Base-by-base conservation (phyloP, 2,888 invertebrate species). In the Nezara viridula region DNA sequence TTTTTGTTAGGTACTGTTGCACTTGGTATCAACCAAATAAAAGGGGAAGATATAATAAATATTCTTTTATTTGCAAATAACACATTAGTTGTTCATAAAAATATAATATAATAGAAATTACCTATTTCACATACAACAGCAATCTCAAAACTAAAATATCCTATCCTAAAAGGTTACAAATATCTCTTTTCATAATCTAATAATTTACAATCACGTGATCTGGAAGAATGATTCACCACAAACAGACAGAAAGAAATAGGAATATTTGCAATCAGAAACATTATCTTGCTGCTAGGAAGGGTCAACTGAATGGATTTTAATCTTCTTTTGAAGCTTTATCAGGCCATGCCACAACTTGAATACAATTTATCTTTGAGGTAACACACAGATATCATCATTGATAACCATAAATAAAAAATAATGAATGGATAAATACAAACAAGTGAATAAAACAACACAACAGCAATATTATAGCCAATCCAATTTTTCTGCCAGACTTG, bases 261-360 rank as follows among this genome's bases (percentile, higher is more conserved):
- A 73, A 73, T 37, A 73, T 60, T 60, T 73, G 66, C 66, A 37
- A 73, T 73, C 32, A 19, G 19, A 73, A 73, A 37, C 32, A 66
- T 66, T 66, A 66, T 66, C 66, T 73, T 19, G 37, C 12, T 3
- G 37, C 7, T 6, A 37, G 27, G 9, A 27, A 16, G 1, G n/a
- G 66, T 73, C 66, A 19, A 60, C 27, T 27, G 60, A 60, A 14
- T 60, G 27, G 24, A 60, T 60, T 60, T 27, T 60, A 27, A 60
- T 60, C 60, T 60, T 9, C 27, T 27, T 27, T 32, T 37, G 7
- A 6, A 73, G 19, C 32, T 37, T n/a, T 66, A 52, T 7, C 21
- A 21, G 50, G 7, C 19, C 4, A 21, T 21, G 32, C 0, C 37
- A 73, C 32, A 73, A 37, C 19, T 73, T 37, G 27, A 16, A 73